Evolutionary conservation across 2,113 vertebrate genomes (phyloP), one percentile per base, ranked within the genome.

Genomic region (Platichthys flesus): DNA sequence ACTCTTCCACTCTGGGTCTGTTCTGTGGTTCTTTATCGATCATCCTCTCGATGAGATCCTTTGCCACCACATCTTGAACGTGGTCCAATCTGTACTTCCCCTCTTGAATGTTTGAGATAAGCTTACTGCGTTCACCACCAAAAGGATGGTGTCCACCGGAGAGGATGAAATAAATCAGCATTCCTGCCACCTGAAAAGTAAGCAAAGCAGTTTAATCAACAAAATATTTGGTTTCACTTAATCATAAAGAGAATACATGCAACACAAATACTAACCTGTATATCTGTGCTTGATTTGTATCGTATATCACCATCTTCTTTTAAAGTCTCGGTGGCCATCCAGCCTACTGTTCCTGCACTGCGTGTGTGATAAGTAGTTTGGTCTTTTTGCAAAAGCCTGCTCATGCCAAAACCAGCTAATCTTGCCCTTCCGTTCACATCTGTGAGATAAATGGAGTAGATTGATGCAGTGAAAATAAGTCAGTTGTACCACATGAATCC

Each of bases 121-220:
- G 14, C 0, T 0, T 9, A 88, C 90, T 64, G 14, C 15, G 3
- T 70, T 31, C 28, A 31, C 4, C 47, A 0, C 87, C 88, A 45
- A 93, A 94, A 13, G 91, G 92, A 89, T 94, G 93, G 1, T 89
- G 81, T 60, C 92, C 89, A 52, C 86, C n/a, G 61, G 93, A 90
- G 1, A 93, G 84, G 75, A 92, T 91, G 16, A 92, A 94, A 56
- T 93, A 93, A 0, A 80, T 63, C 59, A 94, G 76, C 92, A 94
- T 93, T 28, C 93, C 93, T 28, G 92, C 90, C 66, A 93, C 92
- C 93, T 92, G 4, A n/a, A 21, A 21, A 21, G 10, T 62, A 2
- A 40, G n/a, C 4, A 37, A 4, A 13, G 3, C 10, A 40, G 31
- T 40, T 40, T n/a, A 62, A 14, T 21, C 21, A 3, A 26, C 4